Evolutionary conservation across 2,797 vertebrate genomes (phyloP).

Genomic region (Eleutherodactylus coqui): DNA sequence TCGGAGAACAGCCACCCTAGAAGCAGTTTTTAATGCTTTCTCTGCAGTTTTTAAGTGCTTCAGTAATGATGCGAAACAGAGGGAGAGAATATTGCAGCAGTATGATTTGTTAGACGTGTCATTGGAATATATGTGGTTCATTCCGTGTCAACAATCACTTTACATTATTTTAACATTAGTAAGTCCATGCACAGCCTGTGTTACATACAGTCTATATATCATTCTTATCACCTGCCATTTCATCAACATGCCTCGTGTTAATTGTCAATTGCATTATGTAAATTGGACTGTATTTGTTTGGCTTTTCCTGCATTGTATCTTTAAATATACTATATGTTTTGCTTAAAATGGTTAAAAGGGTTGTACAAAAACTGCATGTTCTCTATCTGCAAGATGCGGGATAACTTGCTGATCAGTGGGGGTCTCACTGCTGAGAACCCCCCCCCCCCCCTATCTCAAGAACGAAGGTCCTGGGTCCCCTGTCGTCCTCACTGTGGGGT

Average conservation of each 20-base stretch:
- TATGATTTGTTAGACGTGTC: slow-evolving; percentile 45
- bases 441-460: too few relatives aligned
- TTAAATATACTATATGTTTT: not conserved
- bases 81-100: slow-evolving; percentile 50
- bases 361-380: too few relatives aligned
- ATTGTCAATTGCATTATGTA: not conserved
- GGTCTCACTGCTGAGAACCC: too few relatives aligned
- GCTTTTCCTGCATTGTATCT: not conserved
- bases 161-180: slow-evolving; percentile 48
- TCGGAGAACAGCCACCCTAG: slow-evolving; percentile 39
- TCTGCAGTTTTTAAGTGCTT: slow-evolving; percentile 62
- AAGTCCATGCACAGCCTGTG: slow-evolving; percentile 23
- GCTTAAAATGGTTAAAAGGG: too few relatives aligned
- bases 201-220: not conserved
- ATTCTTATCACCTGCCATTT: slow-evolving; percentile 11
- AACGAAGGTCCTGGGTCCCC: too few relatives aligned
- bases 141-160: slow-evolving; percentile 42
- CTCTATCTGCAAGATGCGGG: too few relatives aligned
- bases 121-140: slow-evolving; percentile 39
- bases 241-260: not conserved
- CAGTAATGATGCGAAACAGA: slow-evolving; percentile 60
- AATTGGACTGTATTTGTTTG: not conserved
- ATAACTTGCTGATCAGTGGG: too few relatives aligned
- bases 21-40: slow-evolving; percentile 56
- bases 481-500: too few relatives aligned